A percentile compares a stretch with the other conserved stretches of the same genome.
Conservation (phyloP, 2,888 invertebrate species). For the Agonum fuliginosum region DNA sequence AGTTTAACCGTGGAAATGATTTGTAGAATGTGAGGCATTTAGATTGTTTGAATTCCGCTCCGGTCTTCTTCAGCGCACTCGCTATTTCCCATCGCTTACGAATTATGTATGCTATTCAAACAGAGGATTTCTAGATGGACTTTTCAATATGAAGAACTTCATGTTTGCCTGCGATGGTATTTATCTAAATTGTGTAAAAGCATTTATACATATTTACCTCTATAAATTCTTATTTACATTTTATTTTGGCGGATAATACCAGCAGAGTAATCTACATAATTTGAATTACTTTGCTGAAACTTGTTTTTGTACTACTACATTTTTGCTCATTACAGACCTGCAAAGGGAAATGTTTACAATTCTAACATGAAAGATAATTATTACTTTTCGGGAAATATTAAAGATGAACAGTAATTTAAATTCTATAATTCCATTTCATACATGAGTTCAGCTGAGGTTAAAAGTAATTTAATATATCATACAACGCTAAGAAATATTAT, state of each 20-base stretch:
- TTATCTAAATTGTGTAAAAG: slow-evolving; percentile 1
- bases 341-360: too few relatives aligned
- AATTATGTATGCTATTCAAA: slow-evolving; percentile 53
- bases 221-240: slow-evolving; percentile 23
- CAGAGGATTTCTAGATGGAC: slow-evolving; percentile 18
- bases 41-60: slow-evolving; percentile 51
- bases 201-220: background rate
- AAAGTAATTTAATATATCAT: too few relatives aligned
- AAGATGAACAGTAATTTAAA: too few relatives aligned
- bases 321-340: too few relatives aligned
- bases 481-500: too few relatives aligned
- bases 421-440: too few relatives aligned
- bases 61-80: slow-evolving; percentile 23
- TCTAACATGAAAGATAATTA: too few relatives aligned
- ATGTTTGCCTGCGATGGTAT: slow-evolving; percentile 8
- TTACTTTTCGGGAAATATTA: too few relatives aligned
- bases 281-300: slow-evolving; percentile 1
- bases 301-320: too few relatives aligned
- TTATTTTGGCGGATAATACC: background rate
- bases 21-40: slow-evolving; percentile 52
- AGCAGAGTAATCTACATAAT: slow-evolving; percentile 9
- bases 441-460: too few relatives aligned
- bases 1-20: slow-evolving; percentile 53
- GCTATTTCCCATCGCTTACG: slow-evolving; percentile 47
- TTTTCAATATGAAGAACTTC: slow-evolving; percentile 29